A percentile compares a stretch with the other conserved stretches of the same genome.
Conservation (phyloP, 2,888 invertebrate species). For the Muschampia staudingeri region DNA sequence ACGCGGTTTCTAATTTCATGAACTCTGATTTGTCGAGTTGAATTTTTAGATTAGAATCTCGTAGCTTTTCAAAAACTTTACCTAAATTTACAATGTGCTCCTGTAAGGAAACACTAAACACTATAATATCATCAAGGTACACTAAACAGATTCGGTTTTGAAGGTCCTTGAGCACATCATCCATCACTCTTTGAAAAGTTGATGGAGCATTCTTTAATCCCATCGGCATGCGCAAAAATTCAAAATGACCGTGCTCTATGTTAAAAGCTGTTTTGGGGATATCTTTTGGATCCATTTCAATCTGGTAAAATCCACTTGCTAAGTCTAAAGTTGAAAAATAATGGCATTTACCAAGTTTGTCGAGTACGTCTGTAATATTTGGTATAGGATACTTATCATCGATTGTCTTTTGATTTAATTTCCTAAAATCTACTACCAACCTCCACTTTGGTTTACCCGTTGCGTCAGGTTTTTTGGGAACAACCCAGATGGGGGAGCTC, state of each 20-base stretch:
- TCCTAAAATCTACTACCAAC: slow-evolving; percentile 32
- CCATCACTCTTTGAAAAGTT: slow-evolving; percentile 12
- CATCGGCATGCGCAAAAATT: slow-evolving; percentile 39
- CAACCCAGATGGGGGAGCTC: slow-evolving; percentile 15
- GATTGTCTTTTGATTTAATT: slow-evolving; percentile 59
- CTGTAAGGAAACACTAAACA: too few relatives aligned
- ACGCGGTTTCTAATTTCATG: slow-evolving; percentile 26
- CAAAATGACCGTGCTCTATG: slow-evolving; percentile 52
- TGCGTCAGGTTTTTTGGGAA: slow-evolving; percentile 39
- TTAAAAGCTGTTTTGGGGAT: slow-evolving; percentile 51
- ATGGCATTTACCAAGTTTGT: slow-evolving; percentile 50
- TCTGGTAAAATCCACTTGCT: slow-evolving; percentile 57
- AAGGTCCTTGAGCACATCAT: slow-evolving; percentile 63
- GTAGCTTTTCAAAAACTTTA: slow-evolving; percentile 18
- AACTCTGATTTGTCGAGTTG: slow-evolving; percentile 24
- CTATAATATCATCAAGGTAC: neutral
- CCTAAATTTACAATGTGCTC: slow-evolving; percentile 21
- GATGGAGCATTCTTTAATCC: slow-evolving; percentile 52
- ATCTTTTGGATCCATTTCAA: slow-evolving; percentile 53
- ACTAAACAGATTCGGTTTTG: slow-evolving; percentile 23
- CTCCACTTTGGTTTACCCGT: slow-evolving; percentile 43
- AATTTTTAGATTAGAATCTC: slow-evolving; percentile 21
- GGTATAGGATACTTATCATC: slow-evolving; percentile 36
- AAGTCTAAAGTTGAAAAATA: slow-evolving; percentile 57
- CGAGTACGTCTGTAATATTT: slow-evolving; percentile 11